Base-by-base conservation (phyloP, 2,113 vertebrate genomes). In the Pseudopodoces humilis region DNA sequence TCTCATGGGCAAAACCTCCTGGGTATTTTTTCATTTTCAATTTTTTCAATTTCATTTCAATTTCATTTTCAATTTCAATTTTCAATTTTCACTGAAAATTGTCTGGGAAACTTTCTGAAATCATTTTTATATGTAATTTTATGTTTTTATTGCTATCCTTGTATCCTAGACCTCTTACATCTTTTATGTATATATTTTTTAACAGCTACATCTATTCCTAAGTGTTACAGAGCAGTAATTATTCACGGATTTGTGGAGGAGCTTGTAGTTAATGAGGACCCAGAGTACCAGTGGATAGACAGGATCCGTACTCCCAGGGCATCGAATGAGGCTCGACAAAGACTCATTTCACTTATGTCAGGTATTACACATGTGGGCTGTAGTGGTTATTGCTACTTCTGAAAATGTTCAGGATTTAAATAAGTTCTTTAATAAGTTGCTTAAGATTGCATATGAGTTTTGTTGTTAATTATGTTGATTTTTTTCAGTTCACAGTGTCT, bases 241-340 rank as follows among this genome's bases (percentile, higher is more conserved):
- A 99, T 99, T 76, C 99, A 99, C 43, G 99, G 99, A 13, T 99
- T 99, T 98, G 99, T 99, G 92, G 99, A 99, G 94, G 99, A 99
- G 75, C 98, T 99, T 59, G 99, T 99, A 25, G 99, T 99, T 55
- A 99, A 99, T 53, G 99, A 99, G 97, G 99, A 99, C 93, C 99
- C 99, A 4, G 99, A 99, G 77, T 99, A 99, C 97, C 99, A 99
- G 52, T 99, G 99, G 99, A 99, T 99, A 72, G 99, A 99, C 94
- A 98, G 99, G 39, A 99, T 99, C 88, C 98, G 99, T 86, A 99
- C 99, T 30, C 99, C 99, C 3, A 98, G 99, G 31, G 99, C 99
- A 3, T 99, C 99, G 2, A 99, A 99, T 46, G 99, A 99, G 91
- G 99, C 99, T 43, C 98, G 99, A 24, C 99, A 99, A 95, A 98